Percentiles rank a stretch among this genome's conserved stretches.
Evolutionary conservation across 2,113 vertebrate species (phyloP).

Genomic region (Herpetotheres cachinnans): DNA sequence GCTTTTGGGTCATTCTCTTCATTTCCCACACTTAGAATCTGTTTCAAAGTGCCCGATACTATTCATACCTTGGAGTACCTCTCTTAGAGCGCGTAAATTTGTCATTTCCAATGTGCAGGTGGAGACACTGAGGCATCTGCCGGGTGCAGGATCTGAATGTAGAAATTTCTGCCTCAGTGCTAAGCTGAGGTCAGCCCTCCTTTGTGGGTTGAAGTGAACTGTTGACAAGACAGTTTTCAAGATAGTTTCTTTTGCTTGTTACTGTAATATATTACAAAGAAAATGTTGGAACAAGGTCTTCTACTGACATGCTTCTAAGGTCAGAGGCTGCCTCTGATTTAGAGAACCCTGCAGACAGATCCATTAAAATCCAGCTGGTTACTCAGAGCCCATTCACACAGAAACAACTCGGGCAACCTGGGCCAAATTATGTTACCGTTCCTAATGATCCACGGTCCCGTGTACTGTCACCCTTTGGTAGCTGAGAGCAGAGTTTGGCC

Average conservation of each 20-base stretch:
- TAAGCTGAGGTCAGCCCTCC: background rate
- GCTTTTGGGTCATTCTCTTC: background rate
- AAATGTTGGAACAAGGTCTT: constrained; percentile 17
- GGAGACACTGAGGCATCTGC: background rate
- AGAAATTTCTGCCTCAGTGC: background rate
- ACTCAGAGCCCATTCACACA: background rate
- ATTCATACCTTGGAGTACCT: background rate
- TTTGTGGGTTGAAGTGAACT: constrained; percentile 22
- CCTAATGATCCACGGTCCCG: background rate
- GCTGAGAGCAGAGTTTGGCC: background rate
- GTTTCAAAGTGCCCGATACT: background rate
- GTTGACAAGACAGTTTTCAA: constrained; percentile 10
- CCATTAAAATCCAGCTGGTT: background rate
- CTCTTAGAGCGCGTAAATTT: background rate
- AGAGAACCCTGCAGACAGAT: background rate
- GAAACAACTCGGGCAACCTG: background rate
- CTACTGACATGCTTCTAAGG: background rate
- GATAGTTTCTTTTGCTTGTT: constrained; percentile 16
- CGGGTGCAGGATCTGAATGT: background rate
- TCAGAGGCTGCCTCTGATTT: background rate
- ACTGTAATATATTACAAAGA: constrained; percentile 18
- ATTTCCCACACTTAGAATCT: background rate
- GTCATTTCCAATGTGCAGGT: background rate
- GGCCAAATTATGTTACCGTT: background rate
- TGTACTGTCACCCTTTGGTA: background rate